phyloP scores from a whole-genome alignment of 2,113 vertebrate species.

The Rhea pennata region DNA sequence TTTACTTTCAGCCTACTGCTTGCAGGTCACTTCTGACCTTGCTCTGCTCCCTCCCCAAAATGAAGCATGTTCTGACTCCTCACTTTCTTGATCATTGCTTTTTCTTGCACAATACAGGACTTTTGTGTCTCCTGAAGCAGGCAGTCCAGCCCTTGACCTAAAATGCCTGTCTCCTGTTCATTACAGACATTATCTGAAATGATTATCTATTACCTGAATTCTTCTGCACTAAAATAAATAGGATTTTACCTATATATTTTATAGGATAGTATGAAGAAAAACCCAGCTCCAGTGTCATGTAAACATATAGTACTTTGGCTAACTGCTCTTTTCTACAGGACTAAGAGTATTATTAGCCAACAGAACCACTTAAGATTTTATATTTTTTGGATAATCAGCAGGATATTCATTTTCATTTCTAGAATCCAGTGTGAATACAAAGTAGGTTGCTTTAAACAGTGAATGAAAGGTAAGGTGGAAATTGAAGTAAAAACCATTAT shows the following conservation, averaged over 20 bases:
- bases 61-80: accelerated
- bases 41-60: not conserved
- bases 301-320: not conserved
- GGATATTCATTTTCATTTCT: not conserved
- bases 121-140: not conserved
- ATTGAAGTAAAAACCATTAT: not conserved
- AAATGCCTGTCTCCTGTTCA: not conserved
- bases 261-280: not conserved
- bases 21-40: not conserved
- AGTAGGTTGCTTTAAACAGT: not conserved
- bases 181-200: not conserved
- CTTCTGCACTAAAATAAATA: not conserved
- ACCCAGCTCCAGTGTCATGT: not conserved
- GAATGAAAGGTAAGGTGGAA: not conserved
- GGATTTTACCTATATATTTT: not conserved
- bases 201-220: not conserved
- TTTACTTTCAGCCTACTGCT: not conserved
- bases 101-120: accelerated
- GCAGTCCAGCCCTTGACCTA: not conserved
- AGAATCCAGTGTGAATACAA: not conserved
- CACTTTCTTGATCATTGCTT: too few species aligned
- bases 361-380: not conserved
- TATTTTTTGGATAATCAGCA: not conserved
- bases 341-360: not conserved
- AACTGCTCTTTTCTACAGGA: not conserved